Base-by-base conservation (phyloP, 2,888 invertebrate genomes). In the Dione juno region DNA sequence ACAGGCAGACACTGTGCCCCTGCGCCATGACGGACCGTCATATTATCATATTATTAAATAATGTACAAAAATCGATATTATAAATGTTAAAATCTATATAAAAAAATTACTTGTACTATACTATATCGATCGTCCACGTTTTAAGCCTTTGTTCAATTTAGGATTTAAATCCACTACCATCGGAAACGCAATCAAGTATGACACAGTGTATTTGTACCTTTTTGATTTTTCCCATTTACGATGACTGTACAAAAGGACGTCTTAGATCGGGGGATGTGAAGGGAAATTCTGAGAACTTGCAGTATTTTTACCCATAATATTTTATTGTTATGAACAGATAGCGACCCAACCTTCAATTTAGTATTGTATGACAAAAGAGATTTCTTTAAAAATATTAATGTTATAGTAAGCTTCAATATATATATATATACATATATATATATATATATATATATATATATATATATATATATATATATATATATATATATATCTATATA, bases 281-380 rank as follows among this genome's bases (percentile, higher is more conserved):
- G 41, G 41, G 16, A 21, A 41, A 59, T 21, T 59, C 14, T 14
- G 10, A 21, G 41, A 59, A 19, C 41, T 59, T 58, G 66, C 66
- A 66, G 48, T 45, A 66, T 45, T 57, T 37, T 66, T 14, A 2
- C 35, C 57, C 48, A 45, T 66, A 66, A 66, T 45, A 66, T 66
- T 66, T 66, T 48, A 57, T 66, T 66, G 66, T 45, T 57, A 66
- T 57, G 54, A 35, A 37, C 43, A 28, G 66, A 66, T 14, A 21
- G 41, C n/a, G 65, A 14, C 43, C 57, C 66, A 41, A 58, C 19
- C 14, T 5, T 59, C 43, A 59, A 43, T 59, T 43, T 59, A 59
- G 41, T 10, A 59, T 41, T 43, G 21, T n/a, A 54, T 28, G 35
- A 5, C 35, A n/a, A n/a, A 35, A 35, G 3, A 37, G 11, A 54